Conservation (phyloP, 2,888 invertebrate genomes). For the Ecliptopera silaceata region DNA sequence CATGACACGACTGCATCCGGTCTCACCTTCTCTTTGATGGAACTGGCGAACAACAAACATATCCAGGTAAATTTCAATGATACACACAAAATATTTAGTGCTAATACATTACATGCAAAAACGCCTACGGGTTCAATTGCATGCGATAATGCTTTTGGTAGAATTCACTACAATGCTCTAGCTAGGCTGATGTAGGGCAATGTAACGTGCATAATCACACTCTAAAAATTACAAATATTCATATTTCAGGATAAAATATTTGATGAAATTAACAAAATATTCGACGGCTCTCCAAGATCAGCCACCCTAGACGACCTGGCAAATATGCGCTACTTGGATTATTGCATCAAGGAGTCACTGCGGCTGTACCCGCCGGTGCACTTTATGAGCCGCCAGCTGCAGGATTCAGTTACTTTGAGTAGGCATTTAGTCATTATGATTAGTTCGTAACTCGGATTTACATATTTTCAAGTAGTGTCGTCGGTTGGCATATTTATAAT, state of each 20-base stretch:
- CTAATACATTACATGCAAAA: no score
- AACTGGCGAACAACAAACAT: conserved; percentile 67
- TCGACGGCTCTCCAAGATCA: conserved; percentile 83
- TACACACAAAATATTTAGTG: background rate
- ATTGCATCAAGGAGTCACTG: conserved; percentile 87
- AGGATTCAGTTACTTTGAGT: conserved; percentile 83
- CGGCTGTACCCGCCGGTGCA: conserved; percentile 87
- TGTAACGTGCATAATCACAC: no score
- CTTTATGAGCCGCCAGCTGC: conserved; percentile 83
- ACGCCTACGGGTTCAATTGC: no score
- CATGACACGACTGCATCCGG: conserved; percentile 78
- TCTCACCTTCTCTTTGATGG: conserved; percentile 64
- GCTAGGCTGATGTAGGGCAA: no score
- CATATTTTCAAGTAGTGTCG: no score
- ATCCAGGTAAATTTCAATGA: conserved; percentile 46
- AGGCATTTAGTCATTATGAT: conserved; percentile 44
- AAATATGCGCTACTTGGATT: conserved; percentile 86
- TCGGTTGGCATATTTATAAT: no score
- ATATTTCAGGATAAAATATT: conserved; percentile 83
- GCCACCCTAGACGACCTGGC: conserved; percentile 84
- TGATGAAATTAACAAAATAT: conserved; percentile 84
- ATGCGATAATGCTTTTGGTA: no score
- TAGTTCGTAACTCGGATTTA: no score
- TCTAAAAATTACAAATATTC: no score
- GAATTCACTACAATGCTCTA: no score